A percentile compares a stretch with the other conserved stretches of the same genome.
These are phyloP conservation scores for Tetragonula carbonaria DNA, from an alignment of 2,888 invertebrate genomes.

Conservation along the genomic window DNA sequence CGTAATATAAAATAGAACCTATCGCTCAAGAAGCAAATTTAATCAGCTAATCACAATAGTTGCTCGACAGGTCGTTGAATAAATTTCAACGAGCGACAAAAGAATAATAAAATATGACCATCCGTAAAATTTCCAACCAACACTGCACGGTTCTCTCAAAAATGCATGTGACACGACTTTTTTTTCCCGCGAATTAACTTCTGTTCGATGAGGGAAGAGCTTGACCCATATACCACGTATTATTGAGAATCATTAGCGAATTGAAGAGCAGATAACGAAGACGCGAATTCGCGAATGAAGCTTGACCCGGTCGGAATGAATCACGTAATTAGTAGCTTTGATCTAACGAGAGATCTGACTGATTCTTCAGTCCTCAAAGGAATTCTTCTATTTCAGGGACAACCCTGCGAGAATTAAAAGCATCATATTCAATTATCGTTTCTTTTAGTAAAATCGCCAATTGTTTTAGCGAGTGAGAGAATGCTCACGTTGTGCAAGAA, in stretches of 20 bases:
- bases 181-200: not conserved
- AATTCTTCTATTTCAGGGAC: not conserved
- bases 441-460: not conserved
- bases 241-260: conserved; percentile 16
- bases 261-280: conserved; percentile 3
- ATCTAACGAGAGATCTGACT: not conserved
- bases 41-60: not conserved
- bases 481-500: not conserved
- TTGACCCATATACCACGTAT: not conserved
- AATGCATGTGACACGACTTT: not conserved
- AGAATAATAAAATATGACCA: not conserved
- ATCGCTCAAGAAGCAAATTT: too few relatives aligned
- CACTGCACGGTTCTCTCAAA: not conserved
- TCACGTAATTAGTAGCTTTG: conserved; percentile 19
- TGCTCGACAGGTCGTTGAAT: not conserved
- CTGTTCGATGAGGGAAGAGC: not conserved
- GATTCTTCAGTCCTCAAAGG: not conserved
- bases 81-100: not conserved
- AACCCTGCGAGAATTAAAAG: not conserved
- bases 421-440: not conserved
- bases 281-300: not conserved
- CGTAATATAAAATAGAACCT: too few relatives aligned
- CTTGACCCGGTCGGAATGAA: not conserved
- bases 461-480: not conserved
- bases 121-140: not conserved